Base-by-base conservation (phyloP, 2,888 invertebrate species). In the Drosophila recens region DNA sequence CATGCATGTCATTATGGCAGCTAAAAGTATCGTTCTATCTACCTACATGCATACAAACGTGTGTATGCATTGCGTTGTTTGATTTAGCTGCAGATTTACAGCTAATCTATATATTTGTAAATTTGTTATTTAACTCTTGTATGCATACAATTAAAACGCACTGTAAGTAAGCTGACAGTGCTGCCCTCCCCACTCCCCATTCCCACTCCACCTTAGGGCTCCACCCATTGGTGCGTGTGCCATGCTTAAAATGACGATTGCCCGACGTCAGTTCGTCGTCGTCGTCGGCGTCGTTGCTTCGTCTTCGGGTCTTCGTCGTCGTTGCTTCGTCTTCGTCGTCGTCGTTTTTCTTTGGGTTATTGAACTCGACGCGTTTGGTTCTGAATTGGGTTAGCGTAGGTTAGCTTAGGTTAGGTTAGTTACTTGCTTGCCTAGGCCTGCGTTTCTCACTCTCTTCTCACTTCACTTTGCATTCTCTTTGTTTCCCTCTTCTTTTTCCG, bases 351-450 rank as follows among this genome's bases (percentile, higher is more conserved):
- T 63, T 64, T 62, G 89, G 76, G 87, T 84, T 89, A 82, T 85
- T 84, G 84, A 84, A 84, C 84, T 64, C 86, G 30, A 45, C 56
- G 84, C 59, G 75, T 72, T 58, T 80, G 80, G 80, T 75, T 72
- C 67, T 68, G 89, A 86, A 90, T 86, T 86, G 84, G 86, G 86
- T 86, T 86, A 86, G 81, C 87, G 86, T 88, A 88, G 86, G 84
- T 89, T 86, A 89, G 63, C 67, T 56, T 75, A 54, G 58, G 75
- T 54, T 69, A 75, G 75, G 68, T 79, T 75, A 78, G 78, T 77
- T 78, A 58, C 58, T 58, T 48, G 58, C 58, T 58, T 30, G 58
- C 48, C 58, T 46, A 48, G 48, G 58, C 46, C 78, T 83, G 68
- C 69, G 62, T 78, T 65, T 45, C 57, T 57, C 46, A 11, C 58